phyloP scores from a whole-genome alignment of 1,140 invertebrate genomes.

The Mylabris phalerata region DNA sequence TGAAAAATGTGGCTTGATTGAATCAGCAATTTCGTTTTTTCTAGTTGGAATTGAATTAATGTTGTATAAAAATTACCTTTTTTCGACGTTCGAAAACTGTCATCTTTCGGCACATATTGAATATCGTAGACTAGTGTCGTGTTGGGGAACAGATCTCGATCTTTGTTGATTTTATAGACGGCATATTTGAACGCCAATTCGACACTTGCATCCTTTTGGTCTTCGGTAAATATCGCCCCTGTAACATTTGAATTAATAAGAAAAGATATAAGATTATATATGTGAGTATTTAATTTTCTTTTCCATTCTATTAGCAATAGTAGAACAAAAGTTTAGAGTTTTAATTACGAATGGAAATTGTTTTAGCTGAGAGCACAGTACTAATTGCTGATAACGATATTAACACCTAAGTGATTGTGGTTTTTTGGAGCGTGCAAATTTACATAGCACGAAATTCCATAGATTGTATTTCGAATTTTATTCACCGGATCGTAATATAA shows the following conservation, averaged over 20 bases:
- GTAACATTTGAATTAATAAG: constrained; percentile 31
- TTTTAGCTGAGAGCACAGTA: constrained; percentile 9
- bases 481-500: too few relatives aligned
- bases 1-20: too few relatives aligned
- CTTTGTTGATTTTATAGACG: constrained; percentile 85
- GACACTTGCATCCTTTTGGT: constrained; percentile 71
- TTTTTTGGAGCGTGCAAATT: constrained; percentile 2
- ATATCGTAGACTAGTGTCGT: constrained; percentile 85
- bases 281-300: background rate
- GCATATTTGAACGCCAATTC: constrained; percentile 90
- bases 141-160: constrained; percentile 73
- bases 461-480: too few relatives aligned
- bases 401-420: constrained; percentile 11
- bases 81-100: constrained; percentile 84
- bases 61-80: constrained; percentile 57
- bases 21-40: too few relatives aligned
- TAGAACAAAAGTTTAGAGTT: constrained; percentile 7
- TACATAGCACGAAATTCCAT: too few relatives aligned
- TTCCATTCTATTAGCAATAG: background rate
- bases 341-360: constrained; percentile 19
- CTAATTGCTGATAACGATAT: constrained; percentile 21
- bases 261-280: background rate
- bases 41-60: too few relatives aligned
- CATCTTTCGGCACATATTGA: constrained; percentile 77
- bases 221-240: constrained; percentile 87